Percentiles rank a stretch among this genome's conserved stretches.
Evolutionary conservation across 2,113 vertebrate genomes (phyloP).

Genomic region (Sphaerodactylus townsendi): DNA sequence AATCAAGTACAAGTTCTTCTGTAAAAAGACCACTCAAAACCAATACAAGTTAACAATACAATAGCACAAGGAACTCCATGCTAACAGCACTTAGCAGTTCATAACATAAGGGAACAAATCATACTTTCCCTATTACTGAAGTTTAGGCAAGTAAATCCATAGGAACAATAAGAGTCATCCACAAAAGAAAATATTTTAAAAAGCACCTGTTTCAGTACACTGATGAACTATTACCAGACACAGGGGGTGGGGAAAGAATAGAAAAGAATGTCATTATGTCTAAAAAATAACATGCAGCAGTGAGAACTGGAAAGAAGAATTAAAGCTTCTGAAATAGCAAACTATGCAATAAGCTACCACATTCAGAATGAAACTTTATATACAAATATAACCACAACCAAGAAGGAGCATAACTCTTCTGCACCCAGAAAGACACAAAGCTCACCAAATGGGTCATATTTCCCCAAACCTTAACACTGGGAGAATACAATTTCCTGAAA

Average conservation of each 20-base stretch:
- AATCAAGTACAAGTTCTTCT: neutral
- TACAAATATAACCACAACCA: neutral
- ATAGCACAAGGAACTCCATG: neutral
- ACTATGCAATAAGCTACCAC: neutral
- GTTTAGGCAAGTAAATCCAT: neutral
- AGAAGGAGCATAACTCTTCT: neutral
- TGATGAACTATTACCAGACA: neutral
- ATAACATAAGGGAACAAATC: neutral
- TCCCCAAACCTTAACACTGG: accelerated
- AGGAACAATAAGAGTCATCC: neutral
- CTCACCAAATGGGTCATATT: neutral
- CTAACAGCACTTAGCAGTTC: neutral
- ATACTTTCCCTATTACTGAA: neutral
- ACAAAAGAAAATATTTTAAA: neutral
- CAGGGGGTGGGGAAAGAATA: too few species aligned
- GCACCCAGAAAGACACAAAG: neutral
- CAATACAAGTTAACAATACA: neutral
- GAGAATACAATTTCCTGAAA: conserved; percentile 43
- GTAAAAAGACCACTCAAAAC: neutral
- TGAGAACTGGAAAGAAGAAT: neutral
- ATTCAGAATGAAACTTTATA: conserved; percentile 3
- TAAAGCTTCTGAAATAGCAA: neutral
- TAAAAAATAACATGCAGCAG: neutral
- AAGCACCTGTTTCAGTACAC: neutral
- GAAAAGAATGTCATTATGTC: neutral